Evolutionary conservation across 2,888 invertebrate species (phyloP), one percentile per base, ranked within the genome.

Genomic region (Pollenia labialis): DNA sequence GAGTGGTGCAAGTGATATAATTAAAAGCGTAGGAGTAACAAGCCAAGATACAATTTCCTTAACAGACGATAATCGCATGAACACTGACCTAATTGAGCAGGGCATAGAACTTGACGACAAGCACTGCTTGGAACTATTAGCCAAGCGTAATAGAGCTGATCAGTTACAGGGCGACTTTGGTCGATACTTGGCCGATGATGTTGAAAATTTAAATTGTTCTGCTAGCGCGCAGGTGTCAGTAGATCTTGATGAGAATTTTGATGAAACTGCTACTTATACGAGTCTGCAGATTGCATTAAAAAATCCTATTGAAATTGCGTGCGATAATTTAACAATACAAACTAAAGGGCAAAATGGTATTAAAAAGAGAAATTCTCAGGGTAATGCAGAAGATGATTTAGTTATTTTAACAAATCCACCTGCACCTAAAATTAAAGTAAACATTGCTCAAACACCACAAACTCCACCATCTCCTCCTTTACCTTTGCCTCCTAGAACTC

Each of bases 201-300:
- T 64, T 71, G 58, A 58, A 7, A 60, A 46, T 66, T 54, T 71
- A 2, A 48, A 68, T 11, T 72, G 14, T 0, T 88, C 89, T 2
- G 90, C 90, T 68, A 92, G 91, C 81, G 90, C 89, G 6, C 90
- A 92, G 62, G 90, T 90, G 10, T 92, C 91, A 0, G 94, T 94
- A 90, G 95, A 96, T 42, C 90, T 94, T 0, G 96, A 95, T 60
- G 94, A 95, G 76, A 95, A 95, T 42, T 96, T 96, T 88, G 95
- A 96, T 90, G 97, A 97, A 90, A 95, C 96, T 44, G 96, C 96
- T 77, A 97, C 97, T 0, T 97, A 97, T 90, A 96, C 97, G 1
- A 97, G 97, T 91, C 94, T 97, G 71, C 97, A 97, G 91, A 94
- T 97, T 91, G 97, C 97, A 0, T 97, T 97, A 94, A 97, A 96